Percentiles rank a stretch among this genome's conserved stretches.
phyloP scores from a whole-genome alignment of 2,113 vertebrate genomes.

The Hemicordylus capensis region DNA sequence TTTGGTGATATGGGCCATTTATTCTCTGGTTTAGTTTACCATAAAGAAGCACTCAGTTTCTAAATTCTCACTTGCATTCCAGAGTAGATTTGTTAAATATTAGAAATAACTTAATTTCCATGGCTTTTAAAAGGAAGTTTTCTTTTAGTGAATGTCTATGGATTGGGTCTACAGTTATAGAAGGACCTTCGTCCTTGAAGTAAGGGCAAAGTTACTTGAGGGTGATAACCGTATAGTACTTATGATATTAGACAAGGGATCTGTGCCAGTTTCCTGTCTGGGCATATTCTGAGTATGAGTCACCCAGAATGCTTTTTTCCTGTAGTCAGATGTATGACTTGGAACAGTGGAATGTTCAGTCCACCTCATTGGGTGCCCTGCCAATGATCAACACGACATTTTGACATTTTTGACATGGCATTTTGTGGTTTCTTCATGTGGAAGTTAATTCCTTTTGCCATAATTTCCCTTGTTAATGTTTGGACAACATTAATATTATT shows the following conservation, averaged over 20 bases:
- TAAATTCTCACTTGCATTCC: not conserved
- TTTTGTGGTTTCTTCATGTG: not conserved
- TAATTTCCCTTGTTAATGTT: not conserved
- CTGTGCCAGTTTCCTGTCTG: conserved; percentile 52
- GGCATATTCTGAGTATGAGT: conserved; percentile 49
- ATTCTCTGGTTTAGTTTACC: not conserved
- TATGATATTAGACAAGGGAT: conserved; percentile 64
- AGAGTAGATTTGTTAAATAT: not conserved
- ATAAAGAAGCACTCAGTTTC: not conserved
- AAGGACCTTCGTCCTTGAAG: not conserved
- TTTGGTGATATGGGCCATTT: not conserved
- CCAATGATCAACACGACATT: not conserved
- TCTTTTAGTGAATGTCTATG: not conserved
- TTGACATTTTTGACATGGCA: too few species aligned
- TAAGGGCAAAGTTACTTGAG: conserved; percentile 62
- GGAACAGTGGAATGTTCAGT: conserved; percentile 47
- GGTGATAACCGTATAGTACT: conserved; percentile 62
- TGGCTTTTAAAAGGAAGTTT: not conserved
- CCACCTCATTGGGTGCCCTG: not conserved
- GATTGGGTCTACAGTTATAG: not conserved
- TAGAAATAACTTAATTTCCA: not conserved
- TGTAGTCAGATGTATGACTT: conserved; percentile 29
- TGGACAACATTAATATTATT: not conserved
- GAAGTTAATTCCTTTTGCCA: not conserved
- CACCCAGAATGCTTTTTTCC: conserved; percentile 46